phyloP scores from a whole-genome alignment of 2,888 invertebrate species.

The Pardosa pseudoannulata region DNA sequence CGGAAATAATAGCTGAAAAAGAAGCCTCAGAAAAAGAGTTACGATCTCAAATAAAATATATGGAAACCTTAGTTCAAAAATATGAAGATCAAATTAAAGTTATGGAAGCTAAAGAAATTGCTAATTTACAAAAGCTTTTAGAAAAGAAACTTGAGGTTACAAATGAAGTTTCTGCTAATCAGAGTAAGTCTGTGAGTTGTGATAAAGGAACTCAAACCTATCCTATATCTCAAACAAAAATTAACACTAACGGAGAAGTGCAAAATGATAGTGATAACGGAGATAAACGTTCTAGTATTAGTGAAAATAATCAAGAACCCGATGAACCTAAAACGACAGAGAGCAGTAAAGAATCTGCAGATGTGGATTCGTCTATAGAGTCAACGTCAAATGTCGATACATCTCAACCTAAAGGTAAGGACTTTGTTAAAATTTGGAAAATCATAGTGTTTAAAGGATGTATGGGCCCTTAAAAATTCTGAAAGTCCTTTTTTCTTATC shows the following conservation, averaged over 20 bases:
- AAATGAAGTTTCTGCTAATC: slow-evolving; percentile 17
- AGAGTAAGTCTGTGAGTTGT: slow-evolving; percentile 6
- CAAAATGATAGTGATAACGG: too few relatives aligned
- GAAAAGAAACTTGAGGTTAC: slow-evolving; percentile 18
- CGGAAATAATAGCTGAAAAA: slow-evolving; percentile 28
- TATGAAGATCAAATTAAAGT: slow-evolving; percentile 68
- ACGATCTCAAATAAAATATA: slow-evolving; percentile 57
- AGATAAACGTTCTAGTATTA: too few relatives aligned
- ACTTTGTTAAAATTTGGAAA: too few relatives aligned
- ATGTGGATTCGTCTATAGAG: too few relatives aligned
- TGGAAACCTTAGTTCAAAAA: slow-evolving; percentile 66
- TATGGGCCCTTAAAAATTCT: too few relatives aligned
- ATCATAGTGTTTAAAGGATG: too few relatives aligned
- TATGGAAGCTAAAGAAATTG: slow-evolving; percentile 54
- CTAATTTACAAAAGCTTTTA: neutral
- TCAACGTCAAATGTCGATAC: too few relatives aligned
- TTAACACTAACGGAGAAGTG: neutral
- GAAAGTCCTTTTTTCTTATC: too few relatives aligned
- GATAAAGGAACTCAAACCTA: slow-evolving; percentile 58
- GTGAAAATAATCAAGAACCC: too few relatives aligned
- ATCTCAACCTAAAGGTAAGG: too few relatives aligned
- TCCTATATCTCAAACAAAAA: neutral
- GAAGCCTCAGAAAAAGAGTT: slow-evolving; percentile 57
- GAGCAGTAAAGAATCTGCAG: too few relatives aligned
- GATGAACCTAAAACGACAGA: too few relatives aligned